Evolutionary conservation across 53 echinoderm and acorn worm species (phyloP), one percentile per base, ranked within the genome.

Genomic region (Zoroaster sp.): DNA sequence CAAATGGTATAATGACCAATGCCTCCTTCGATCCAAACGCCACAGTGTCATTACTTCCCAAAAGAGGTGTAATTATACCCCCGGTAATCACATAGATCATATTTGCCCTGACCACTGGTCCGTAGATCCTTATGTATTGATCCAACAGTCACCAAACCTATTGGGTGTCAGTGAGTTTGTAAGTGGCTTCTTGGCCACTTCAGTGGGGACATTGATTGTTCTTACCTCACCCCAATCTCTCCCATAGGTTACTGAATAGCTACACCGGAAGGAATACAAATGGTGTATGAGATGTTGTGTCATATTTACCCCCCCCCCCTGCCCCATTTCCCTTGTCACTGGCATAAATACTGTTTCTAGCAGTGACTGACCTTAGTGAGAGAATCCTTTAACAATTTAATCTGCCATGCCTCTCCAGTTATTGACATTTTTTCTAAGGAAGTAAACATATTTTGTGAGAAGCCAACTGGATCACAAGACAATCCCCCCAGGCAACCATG

Each of bases 111-210:
- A 66, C 53, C 81, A 43, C 65, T 63, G 41, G 43, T 28, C 81
- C 81, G 40, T 6, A 67, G 67, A 81, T 81, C 81, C 81, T 21
- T 9, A 21, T 30, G 18, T 81, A 81, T 81, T 81, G 81, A 81
- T 81, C 81, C 35, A 3, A 40, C 39, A 3, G 10, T 39, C 0
- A 9, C 4, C 2, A 40, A 66, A 0, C 81, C 66, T 40, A 81
- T 81, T 81, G 81, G 81, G 41, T 67, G 66, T 81, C 81, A 55
- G 66, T 2, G 6, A 8, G 35, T 20, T 49, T 65, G 66, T 66
- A 40, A 81, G 66, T 81, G 67, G 42, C 34, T 43, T 43, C 30
- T 74, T 59, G 63, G 63, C 23, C 63, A 28, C 63, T 59, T 59
- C 63, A 59, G 9, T 59, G 63, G 28, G 28, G 28, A 59, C 5